These are phyloP conservation scores for Aphaenogaster rudis DNA, from an alignment of 1,140 invertebrate species.

Conservation along the genomic window DNA sequence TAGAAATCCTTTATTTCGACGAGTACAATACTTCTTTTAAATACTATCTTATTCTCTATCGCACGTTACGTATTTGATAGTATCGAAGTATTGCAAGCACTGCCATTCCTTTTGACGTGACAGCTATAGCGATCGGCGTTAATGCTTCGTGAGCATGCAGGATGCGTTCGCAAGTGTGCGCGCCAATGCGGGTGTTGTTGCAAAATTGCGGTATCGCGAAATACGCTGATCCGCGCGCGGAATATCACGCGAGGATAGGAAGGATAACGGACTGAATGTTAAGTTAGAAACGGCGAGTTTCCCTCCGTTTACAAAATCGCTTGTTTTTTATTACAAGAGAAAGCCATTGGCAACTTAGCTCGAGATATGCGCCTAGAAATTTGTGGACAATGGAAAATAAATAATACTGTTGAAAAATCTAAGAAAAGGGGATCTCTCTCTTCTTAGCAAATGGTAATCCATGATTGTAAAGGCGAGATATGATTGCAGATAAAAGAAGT, in stretches of 20 bases:
- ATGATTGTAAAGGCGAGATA: background rate
- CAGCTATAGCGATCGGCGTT: constrained; percentile 36
- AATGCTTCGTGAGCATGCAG: constrained; percentile 55
- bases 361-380: background rate
- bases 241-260: constrained; percentile 67
- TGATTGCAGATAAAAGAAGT: background rate
- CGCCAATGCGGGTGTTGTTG: constrained; percentile 59
- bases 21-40: background rate
- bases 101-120: constrained; percentile 23
- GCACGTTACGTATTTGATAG: background rate
- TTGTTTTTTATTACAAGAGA: background rate
- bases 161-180: constrained; percentile 31
- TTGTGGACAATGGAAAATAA: no score
- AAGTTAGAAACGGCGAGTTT: constrained; percentile 63
- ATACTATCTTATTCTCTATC: background rate
- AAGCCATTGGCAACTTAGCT: background rate
- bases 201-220: constrained; percentile 69
- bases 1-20: background rate
- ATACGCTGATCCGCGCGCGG: constrained; percentile 33
- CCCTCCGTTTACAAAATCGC: constrained; percentile 55
- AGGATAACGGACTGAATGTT: constrained; percentile 66
- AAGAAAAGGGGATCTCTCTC: background rate
- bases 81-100: background rate
- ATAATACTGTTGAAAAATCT: background rate
- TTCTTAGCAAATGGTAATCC: background rate